These are phyloP conservation scores for Diaphora mendica DNA, from an alignment of 2,888 invertebrate genomes.

Conservation along the genomic window DNA sequence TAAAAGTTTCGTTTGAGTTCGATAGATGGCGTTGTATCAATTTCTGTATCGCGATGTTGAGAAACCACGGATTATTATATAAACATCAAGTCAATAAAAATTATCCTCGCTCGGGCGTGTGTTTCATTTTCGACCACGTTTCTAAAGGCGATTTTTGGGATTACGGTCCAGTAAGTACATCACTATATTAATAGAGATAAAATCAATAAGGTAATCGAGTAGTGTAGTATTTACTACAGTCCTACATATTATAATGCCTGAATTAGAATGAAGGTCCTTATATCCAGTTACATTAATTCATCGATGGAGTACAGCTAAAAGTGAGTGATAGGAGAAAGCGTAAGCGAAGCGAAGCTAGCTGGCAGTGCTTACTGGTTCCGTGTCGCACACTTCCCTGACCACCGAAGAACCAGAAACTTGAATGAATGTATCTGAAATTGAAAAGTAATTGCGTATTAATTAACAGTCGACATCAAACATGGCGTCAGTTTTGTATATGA, in stretches of 20 bases:
- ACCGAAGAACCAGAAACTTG: background rate
- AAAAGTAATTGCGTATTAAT: background rate
- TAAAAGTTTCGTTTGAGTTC: too few relatives aligned
- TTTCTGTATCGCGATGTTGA: too few relatives aligned
- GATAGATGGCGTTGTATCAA: too few relatives aligned
- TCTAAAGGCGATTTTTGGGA: too few relatives aligned
- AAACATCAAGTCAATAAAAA: too few relatives aligned
- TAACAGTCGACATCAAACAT: background rate
- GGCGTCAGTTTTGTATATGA: background rate
- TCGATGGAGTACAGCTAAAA: background rate
- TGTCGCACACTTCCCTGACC: slow-evolving; percentile 10
- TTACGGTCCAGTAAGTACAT: too few relatives aligned
- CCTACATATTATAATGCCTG: background rate
- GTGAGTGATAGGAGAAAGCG: background rate
- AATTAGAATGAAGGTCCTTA: background rate
- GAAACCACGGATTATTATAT: too few relatives aligned
- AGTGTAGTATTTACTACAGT: background rate
- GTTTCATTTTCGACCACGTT: too few relatives aligned
- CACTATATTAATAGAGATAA: background rate
- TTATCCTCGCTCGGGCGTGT: too few relatives aligned
- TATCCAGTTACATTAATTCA: background rate
- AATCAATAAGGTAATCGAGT: background rate
- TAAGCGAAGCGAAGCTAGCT: slow-evolving; percentile 53
- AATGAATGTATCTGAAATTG: slow-evolving; percentile 1
- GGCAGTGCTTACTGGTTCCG: slow-evolving; percentile 64